Conservation (phyloP, 2,797 vertebrate species). For the Varecia variegata region DNA sequence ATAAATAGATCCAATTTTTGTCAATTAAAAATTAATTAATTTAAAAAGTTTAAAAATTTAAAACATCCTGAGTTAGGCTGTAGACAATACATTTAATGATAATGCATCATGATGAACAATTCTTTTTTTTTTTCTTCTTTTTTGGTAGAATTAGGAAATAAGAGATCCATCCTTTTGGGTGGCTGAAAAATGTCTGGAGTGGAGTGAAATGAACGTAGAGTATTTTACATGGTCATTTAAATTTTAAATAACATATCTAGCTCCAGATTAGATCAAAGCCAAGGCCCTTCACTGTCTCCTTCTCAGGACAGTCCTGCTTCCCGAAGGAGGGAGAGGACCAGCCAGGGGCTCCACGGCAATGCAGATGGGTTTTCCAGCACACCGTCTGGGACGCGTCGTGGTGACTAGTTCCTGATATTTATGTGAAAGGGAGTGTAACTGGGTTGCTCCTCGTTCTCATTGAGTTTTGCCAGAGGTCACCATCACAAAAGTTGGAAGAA, state of each 20-base stretch:
- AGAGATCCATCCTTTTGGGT: background rate
- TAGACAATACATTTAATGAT: background rate
- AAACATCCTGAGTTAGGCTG: background rate
- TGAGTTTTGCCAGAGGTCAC: constrained; percentile 52
- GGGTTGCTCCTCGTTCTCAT: background rate
- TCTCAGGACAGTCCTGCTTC: background rate
- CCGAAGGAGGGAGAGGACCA: background rate
- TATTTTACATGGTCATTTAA: background rate
- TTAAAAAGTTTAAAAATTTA: background rate
- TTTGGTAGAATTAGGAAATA: background rate
- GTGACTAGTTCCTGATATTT: constrained; percentile 46
- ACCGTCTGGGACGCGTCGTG: background rate
- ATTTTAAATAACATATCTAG: background rate
- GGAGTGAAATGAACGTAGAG: background rate
- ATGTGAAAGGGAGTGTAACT: constrained; percentile 33
- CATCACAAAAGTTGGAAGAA: constrained; percentile 34
- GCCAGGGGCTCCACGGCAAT: fast-evolving
- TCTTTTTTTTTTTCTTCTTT: background rate
- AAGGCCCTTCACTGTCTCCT: background rate
- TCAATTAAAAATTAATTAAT: background rate
- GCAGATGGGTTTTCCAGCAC: constrained; percentile 5
- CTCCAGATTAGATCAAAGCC: background rate
- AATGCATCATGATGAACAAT: background rate
- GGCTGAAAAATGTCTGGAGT: background rate
- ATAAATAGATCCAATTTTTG: background rate